Conservation (phyloP, 2,888 invertebrate genomes). For the Dasypogon diadema region DNA sequence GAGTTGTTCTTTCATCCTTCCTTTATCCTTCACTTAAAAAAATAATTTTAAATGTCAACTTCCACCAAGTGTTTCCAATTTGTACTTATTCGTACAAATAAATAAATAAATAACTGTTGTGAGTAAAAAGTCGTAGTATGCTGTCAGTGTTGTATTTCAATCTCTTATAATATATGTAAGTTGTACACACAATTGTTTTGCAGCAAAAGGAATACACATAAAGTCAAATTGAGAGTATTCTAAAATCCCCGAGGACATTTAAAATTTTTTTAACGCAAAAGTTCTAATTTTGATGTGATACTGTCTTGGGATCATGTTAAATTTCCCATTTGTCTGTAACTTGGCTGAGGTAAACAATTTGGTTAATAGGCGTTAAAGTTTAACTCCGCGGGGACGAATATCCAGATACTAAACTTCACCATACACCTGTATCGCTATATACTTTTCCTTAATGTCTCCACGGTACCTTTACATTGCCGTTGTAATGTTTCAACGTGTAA, state of each 20-base stretch:
- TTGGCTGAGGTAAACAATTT: background rate
- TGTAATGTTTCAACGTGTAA: constrained; percentile 34
- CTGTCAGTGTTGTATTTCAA: too few relatives aligned
- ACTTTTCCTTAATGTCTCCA: background rate
- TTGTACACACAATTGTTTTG: too few relatives aligned
- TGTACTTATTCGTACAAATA: too few relatives aligned
- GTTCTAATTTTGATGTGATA: constrained; percentile 8
- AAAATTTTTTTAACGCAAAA: constrained; percentile 10
- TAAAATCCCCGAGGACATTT: constrained; percentile 15
- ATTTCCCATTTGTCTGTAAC: background rate
- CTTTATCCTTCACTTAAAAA: too few relatives aligned
- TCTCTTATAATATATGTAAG: too few relatives aligned
- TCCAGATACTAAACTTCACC: background rate
- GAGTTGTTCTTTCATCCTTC: too few relatives aligned
- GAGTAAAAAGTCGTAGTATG: too few relatives aligned
- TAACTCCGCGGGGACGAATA: constrained; percentile 20
- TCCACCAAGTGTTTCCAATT: too few relatives aligned
- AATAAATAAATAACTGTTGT: too few relatives aligned
- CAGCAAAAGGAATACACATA: too few relatives aligned
- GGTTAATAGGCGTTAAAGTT: constrained; percentile 38
- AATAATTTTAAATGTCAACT: too few relatives aligned
- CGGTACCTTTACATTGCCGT: constrained; percentile 13
- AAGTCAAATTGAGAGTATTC: too few relatives aligned
- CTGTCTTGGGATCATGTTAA: constrained; percentile 9
- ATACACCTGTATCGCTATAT: background rate